Evolutionary conservation across 2,888 invertebrate genomes (phyloP), one percentile per base, ranked within the genome.

Genomic region (Leptogaster cylindrica): DNA sequence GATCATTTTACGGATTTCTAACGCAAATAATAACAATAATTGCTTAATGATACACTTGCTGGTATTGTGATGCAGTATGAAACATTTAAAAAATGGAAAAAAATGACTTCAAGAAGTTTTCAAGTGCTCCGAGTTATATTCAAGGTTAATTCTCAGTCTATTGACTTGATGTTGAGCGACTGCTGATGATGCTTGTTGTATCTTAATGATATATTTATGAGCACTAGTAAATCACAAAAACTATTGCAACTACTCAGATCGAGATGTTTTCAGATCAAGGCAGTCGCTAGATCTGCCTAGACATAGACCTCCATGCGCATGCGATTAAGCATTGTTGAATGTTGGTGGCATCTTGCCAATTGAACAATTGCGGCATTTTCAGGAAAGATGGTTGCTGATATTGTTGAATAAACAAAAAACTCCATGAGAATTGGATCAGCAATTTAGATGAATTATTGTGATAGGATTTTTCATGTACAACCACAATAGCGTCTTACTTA

Each of bases 181-280:
- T 61, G 61, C n/a, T 25, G 28, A 44, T 61, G 61, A 44, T 61
- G 44, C 61, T 44, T 16, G 8, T 20, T 27, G 27, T 44, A n/a
- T 12, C 44, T 44, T 61, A 61, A 61, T 27, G 61, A 44, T 28
- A 18, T 23, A 44, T 44, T 61, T 44, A 61, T 44, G 44, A 61
- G 61, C 41, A 44, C 61, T 16, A 18, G 27, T 61, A 44, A 14
- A 44, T 61, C 18, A 44, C 44, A 44, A 61, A 36, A 41, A 25
- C 44, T 8, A 12, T n/a, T 61, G 44, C 44, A 44, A 44, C 41
- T 61, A 18, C 44, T 28, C 6, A 44, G 61, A 61, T 44, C 44
- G 18, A 55, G 27, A 61, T 61, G 41, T 61, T 61, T 61, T n/a
- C 41, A 41, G 61, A 44, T 44, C 61, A 61, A 61, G 61, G 44